A percentile compares a stretch with the other conserved stretches of the same genome.
Evolutionary conservation across 2,888 invertebrate genomes (phyloP).

Genomic region (Cosmia pyralina): DNA sequence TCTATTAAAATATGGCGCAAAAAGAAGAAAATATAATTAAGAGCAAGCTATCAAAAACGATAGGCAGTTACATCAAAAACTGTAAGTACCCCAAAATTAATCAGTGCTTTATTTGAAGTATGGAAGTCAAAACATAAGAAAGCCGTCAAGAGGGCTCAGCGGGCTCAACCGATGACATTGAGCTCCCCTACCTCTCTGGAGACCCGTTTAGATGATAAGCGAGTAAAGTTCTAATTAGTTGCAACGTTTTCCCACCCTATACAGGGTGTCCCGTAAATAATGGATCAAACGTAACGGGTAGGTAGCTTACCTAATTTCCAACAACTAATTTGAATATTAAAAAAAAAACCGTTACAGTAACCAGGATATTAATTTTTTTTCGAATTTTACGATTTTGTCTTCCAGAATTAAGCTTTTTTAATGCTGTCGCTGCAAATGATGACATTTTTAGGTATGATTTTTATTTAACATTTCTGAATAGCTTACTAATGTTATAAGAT

Average conservation of each 20-base stretch:
- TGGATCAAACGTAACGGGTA: no score
- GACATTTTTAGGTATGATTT: no score
- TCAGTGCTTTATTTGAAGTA: slow-evolving; percentile 8
- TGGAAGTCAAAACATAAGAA: slow-evolving; percentile 20
- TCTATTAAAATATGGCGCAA: background rate
- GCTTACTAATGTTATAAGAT: no score
- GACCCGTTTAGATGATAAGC: slow-evolving; percentile 56
- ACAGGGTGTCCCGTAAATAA: no score
- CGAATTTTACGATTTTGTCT: no score
- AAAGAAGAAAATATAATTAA: background rate
- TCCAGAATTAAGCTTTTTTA: no score
- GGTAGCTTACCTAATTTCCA: no score
- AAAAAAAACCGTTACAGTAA: no score
- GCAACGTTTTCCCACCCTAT: slow-evolving; percentile 38
- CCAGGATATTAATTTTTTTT: no score
- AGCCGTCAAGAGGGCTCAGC: slow-evolving; percentile 28
- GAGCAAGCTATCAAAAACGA: background rate
- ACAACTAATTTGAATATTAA: no score
- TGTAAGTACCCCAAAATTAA: slow-evolving; percentile 12
- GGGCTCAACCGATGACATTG: slow-evolving; percentile 35
- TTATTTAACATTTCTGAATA: no score
- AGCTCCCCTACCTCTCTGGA: slow-evolving; percentile 33
- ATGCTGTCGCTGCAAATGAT: no score
- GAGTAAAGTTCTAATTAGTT: slow-evolving; percentile 60
- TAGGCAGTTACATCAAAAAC: background rate